These are phyloP conservation scores for Gnathonemus echidnorhynchus DNA, from an alignment of 2,113 vertebrate species.

Conservation along the genomic window DNA sequence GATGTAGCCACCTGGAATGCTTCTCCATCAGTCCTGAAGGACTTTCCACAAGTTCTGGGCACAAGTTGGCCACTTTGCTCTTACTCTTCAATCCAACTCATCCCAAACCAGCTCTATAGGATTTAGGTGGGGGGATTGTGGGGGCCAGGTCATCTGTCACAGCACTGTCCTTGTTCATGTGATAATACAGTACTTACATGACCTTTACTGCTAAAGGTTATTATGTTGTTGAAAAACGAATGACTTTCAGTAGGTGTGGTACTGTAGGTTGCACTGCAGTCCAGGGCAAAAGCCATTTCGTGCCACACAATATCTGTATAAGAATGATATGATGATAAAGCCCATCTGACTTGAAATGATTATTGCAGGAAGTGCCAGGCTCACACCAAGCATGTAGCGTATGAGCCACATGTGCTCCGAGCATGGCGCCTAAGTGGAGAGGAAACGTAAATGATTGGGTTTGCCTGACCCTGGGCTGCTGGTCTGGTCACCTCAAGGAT, in stretches of 20 bases:
- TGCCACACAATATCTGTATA: neutral
- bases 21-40: neutral
- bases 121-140: neutral
- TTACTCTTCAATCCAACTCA: neutral
- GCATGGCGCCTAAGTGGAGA: neutral
- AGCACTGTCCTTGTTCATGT: neutral
- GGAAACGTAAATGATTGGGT: neutral
- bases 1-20: neutral
- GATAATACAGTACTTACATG: neutral
- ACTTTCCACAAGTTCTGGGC: neutral
- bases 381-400: neutral
- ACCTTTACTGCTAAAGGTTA: neutral
- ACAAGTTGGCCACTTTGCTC: neutral
- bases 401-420: neutral
- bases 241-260: neutral
- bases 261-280: neutral
- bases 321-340: neutral
- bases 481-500: neutral
- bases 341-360: neutral
- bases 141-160: neutral
- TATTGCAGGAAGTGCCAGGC: conserved; percentile 1
- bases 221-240: neutral
- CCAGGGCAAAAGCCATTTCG: neutral
- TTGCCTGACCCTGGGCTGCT: neutral
- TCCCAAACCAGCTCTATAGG: neutral